Evolutionary conservation across 1,140 invertebrate genomes (phyloP), one percentile per base, ranked within the genome.

Genomic region (Euglossa dilemma): DNA sequence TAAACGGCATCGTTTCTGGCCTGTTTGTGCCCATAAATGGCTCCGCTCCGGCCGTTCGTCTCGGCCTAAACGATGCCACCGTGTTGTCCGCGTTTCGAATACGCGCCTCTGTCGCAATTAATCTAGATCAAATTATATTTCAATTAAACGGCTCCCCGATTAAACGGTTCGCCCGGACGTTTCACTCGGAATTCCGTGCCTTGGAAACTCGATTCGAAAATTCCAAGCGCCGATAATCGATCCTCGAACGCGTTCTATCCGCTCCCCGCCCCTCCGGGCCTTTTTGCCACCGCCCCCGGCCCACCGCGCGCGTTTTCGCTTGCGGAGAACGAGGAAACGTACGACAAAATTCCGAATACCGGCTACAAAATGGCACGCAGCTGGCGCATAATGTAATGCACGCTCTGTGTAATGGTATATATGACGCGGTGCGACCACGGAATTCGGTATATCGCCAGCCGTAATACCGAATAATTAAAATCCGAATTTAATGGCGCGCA

Each of bases 1-100:
- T 88, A 89, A 89, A 83, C 84, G 66, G 86, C 72, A 74, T 76
- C 66, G 75, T 78, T 75, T 83, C 70, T 50, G n/a, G 56, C 63
- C 71, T 59, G 69, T 83, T 85, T 56, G 47, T 23, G 75, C 36
- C 52, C 61, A 64, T 77, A 80, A 89, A 82, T 77, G 84, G 71
- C 36, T 59, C n/a, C 20, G 16, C 18, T 8, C n/a, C 28, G 36
- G 36, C 64, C 43, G 1, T 64, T 20, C 20, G 7, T 56, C 20
- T 4, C 20, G 56, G n/a, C 0, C 6, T 23, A 1, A 11, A 11
- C 20, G 23, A n/a, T 57, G 23, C 8, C 14, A 25, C 16, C 57
- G 5, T 61, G 36, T 12, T 14, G 57, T 25, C 14, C 11, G n/a
- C 14, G n/a, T 61, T 28, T 16, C 12, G 14, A 5, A 63, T 50